phyloP scores from a whole-genome alignment of 2,797 vertebrate genomes.

The Gymnoscopelus microlampas region DNA sequence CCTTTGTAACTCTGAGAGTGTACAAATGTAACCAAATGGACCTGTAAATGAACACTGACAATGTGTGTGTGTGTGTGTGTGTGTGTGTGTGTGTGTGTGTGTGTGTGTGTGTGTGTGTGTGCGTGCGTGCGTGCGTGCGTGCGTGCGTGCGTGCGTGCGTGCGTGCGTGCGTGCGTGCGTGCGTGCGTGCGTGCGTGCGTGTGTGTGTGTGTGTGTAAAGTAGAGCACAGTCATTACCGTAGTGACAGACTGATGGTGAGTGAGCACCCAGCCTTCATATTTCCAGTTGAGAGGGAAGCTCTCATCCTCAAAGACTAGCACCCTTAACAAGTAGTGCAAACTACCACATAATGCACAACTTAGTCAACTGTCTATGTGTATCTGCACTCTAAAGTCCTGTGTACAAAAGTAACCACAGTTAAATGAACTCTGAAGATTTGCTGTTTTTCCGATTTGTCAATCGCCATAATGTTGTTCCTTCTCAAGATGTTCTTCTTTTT shows the following conservation, averaged over 20 bases:
- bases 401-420: too few species aligned
- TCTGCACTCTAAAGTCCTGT: slow-evolving; percentile 14
- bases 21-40: too few species aligned
- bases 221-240: slow-evolving; percentile 39
- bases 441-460: too few species aligned
- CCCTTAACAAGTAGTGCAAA: slow-evolving; percentile 15
- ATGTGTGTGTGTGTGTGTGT: slow-evolving; percentile 43
- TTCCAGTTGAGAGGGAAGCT: neutral
- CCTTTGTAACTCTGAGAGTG: too few species aligned
- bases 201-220: neutral
- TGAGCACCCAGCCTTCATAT: slow-evolving; percentile 49
- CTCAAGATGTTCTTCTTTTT: slow-evolving; percentile 8
- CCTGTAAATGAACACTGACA: slow-evolving; percentile 38
- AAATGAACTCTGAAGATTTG: too few species aligned
- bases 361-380: slow-evolving; percentile 9
- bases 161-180: too few species aligned
- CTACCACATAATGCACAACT: slow-evolving; percentile 4
- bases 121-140: slow-evolving; percentile 11
- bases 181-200: too few species aligned
- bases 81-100: slow-evolving; percentile 14
- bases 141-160: too few species aligned
- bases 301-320: too few species aligned
- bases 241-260: slow-evolving; percentile 59
- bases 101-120: neutral
- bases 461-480: too few species aligned